Evolutionary conservation across 2,888 invertebrate species (phyloP), one percentile per base, ranked within the genome.

Genomic region (Gnatocerus cornutus): DNA sequence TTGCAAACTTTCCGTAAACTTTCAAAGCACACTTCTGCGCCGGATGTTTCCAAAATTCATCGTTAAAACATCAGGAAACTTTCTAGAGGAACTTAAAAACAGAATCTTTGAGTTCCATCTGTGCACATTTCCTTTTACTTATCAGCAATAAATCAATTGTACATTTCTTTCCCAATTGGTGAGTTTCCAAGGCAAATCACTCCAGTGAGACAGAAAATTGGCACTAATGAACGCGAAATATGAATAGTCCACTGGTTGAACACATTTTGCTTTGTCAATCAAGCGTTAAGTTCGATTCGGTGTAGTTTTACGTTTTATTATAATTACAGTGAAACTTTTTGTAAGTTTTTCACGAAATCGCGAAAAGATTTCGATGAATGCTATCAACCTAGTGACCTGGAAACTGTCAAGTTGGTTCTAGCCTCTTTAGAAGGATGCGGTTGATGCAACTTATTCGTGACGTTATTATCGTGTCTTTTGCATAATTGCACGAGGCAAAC

Each of bases 341-440:
- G 33, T 48, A 1, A 9, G 27, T 48, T 48, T 48, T 48, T 48
- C 48, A 21, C 48, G 27, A 33, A 33, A 33, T n/a, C 9, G 33
- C 33, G n/a, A 33, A n/a, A 33, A 33, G 33, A 21, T 21, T 21
- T 21, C 21, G 21, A 21, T 4, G 21, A n/a, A 33, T 33, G 33
- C 27, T 21, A 48, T 48, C 48, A 48, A 48, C 48, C 48, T 48
- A 48, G 48, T 48, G 48, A 48, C 48, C 48, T 48, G 48, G 27
- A 48, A 48, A 48, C n/a, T 27, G 21, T 13, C 48, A 21, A 21
- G 2, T 21, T 21, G 21, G 21, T 4, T 21, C 33, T 7, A 9
- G 29, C 29, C 29, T 4, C 29, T 29, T 4, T 7, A 7, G 5
- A 7, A 29, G 33, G 33, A 33, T 33, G 33, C 33, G 9, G n/a